A percentile compares a stretch with the other conserved stretches of the same genome.
Evolutionary conservation across 1,140 invertebrate genomes (phyloP).

Genomic region (Globodera rostochiensis): DNA sequence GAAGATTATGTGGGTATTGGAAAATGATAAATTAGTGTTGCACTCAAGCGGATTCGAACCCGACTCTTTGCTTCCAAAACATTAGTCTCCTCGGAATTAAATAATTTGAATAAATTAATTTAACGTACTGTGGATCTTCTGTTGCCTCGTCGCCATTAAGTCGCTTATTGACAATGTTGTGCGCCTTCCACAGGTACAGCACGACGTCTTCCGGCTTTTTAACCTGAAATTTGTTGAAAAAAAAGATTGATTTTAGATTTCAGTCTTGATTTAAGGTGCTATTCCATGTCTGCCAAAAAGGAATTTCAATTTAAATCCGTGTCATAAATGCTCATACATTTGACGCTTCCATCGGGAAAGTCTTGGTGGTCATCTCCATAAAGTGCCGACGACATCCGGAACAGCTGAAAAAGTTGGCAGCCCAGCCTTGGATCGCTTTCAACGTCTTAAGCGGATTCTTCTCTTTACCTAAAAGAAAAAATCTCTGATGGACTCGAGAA

Average conservation of each 20-base stretch:
- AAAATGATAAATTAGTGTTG: too few relatives aligned
- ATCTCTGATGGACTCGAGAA: background rate
- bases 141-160: conserved; percentile 52
- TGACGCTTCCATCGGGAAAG: conserved; percentile 62
- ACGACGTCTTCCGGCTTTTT: conserved; percentile 61
- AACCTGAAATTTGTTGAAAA: conserved; percentile 43
- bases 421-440: conserved; percentile 65
- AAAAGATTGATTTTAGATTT: too few relatives aligned
- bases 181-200: conserved; percentile 63
- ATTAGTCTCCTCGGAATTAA: too few relatives aligned
- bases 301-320: background rate
- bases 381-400: conserved; percentile 61
- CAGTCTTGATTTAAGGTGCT: too few relatives aligned
- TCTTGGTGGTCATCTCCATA: conserved; percentile 63
- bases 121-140: conserved; percentile 57
- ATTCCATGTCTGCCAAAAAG: background rate
- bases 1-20: too few relatives aligned
- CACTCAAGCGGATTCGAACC: too few relatives aligned
- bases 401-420: conserved; percentile 63
- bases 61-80: too few relatives aligned
- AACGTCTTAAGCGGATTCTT: conserved; percentile 30
- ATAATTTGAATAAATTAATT: too few relatives aligned
- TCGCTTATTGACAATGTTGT: conserved; percentile 65
- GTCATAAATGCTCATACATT: conserved; percentile 44
- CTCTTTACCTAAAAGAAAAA: background rate